Evolutionary conservation across 2,113 vertebrate species (phyloP).

Genomic region (Phoenicopterus ruber): DNA sequence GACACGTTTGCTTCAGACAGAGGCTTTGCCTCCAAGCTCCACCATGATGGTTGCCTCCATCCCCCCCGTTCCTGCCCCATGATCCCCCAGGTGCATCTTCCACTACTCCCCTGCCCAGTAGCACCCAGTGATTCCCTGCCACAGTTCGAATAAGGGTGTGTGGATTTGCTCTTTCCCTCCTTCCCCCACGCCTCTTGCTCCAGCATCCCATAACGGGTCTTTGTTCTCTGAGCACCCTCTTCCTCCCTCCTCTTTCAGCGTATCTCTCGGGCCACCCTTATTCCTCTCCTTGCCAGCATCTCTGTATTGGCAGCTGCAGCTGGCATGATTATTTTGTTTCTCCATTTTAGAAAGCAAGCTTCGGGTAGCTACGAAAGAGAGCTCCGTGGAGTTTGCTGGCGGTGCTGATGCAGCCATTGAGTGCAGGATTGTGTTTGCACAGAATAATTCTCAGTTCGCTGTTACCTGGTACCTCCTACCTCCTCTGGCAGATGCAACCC

Average conservation of each 20-base stretch:
- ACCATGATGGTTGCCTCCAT: background rate
- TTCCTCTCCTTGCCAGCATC: background rate
- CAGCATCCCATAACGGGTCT: background rate
- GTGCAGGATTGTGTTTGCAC: conserved; percentile 23
- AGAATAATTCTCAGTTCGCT: conserved; percentile 2
- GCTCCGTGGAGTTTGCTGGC: background rate
- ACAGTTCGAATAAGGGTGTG: background rate
- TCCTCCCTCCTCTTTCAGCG: rapidly evolving
- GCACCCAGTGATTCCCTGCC: background rate
- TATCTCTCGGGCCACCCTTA: background rate
- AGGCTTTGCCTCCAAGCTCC: background rate
- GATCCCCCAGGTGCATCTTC: background rate
- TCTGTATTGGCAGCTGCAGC: background rate
- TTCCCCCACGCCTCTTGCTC: background rate
- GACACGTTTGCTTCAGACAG: background rate
- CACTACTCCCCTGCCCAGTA: background rate
- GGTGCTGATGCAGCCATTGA: conserved; percentile 27
- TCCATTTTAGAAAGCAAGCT: conserved; percentile 66
- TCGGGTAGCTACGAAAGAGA: background rate
- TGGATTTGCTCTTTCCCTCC: background rate
- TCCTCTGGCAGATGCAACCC: background rate
- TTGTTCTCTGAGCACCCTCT: background rate
- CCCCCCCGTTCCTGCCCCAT: rapidly evolving
- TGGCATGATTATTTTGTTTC: background rate
- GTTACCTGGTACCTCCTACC: conserved; percentile 65